Evolutionary conservation across 2,888 invertebrate species (phyloP), one percentile per base, ranked within the genome.

Genomic region (Dioctria linearis): DNA sequence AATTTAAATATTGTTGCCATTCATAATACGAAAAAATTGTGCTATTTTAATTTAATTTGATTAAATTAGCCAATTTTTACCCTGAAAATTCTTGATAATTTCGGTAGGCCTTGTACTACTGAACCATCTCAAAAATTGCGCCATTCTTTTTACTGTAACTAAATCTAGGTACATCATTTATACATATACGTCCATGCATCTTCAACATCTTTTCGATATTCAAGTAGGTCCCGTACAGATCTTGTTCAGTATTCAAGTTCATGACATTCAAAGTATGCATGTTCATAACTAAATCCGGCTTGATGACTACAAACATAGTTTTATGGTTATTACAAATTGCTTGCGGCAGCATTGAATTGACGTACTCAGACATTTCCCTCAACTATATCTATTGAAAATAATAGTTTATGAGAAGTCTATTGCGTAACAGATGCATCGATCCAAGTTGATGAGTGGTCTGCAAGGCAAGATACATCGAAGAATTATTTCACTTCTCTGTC

Each of bases 381-480:
- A 54, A n/a, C 11, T 4, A 3, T 54, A 54, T 6, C 54, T 54
- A 25, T 25, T 25, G 54, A 8, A 54, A n/a, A 11, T 11, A 54
- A 54, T 11, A 54, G 0, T 54, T 54, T 54, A 8, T 54, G 11
- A 8, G 11, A 4, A 73, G 42, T 5, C 13, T 39, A n/a, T 73
- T 73, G 73, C 57, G 73, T 42, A 73, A 73, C 13, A 11, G 11
- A 59, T 42, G 57, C 57, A 13, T 40, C 42, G 39, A 73, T n/a
- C 13, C 57, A 13, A 11, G 13, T 42, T n/a, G 69, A 54, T 3
- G 9, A 49, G 25, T 25, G 25, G 25, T 54, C 25, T 71, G 39
- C 71, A 6, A 1, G 39, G 61, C 37, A 61, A 5, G 25, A 25
- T 37, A 25, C 39, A 4, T 37, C 61, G 37, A 8, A 13, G 61